Evolutionary conservation across 1,140 invertebrate genomes (phyloP).

Genomic region (Acyrthosiphon pisum): DNA sequence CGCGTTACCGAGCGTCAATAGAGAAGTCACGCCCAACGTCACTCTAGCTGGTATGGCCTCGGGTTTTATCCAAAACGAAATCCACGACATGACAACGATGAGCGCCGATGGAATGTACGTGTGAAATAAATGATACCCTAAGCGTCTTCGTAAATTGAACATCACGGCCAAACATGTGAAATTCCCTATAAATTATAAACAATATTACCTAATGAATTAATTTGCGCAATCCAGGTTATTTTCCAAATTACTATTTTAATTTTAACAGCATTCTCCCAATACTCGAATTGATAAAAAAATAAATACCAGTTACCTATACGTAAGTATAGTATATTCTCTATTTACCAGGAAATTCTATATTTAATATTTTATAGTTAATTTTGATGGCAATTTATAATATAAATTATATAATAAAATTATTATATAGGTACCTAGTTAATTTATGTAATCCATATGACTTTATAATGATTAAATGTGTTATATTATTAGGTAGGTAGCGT

Average conservation of each 20-base stretch:
- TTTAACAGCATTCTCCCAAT: neutral
- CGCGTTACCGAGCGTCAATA: constrained; percentile 76
- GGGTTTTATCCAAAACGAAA: constrained; percentile 92
- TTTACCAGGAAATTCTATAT: neutral
- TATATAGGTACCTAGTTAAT: too few species aligned
- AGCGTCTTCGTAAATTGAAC: constrained; percentile 80
- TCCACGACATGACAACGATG: constrained; percentile 93
- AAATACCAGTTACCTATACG: neutral
- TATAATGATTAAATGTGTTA: too few species aligned
- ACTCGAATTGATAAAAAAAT: neutral
- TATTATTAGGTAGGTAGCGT: too few species aligned
- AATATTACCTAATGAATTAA: neutral
- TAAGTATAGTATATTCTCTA: neutral
- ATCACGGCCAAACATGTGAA: constrained; percentile 87
- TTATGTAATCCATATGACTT: too few species aligned
- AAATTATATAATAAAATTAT: too few species aligned
- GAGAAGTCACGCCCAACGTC: constrained; percentile 81
- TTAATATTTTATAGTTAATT: neutral
- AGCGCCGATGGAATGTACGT: constrained; percentile 89
- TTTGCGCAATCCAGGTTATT: neutral
- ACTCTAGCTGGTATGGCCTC: constrained; percentile 85
- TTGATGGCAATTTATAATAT: neutral
- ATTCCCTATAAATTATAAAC: constrained; percentile 69
- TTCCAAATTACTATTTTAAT: neutral
- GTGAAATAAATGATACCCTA: constrained; percentile 89